Base-by-base conservation (phyloP, 2,113 vertebrate species). In the Pluvianellus socialis region DNA sequence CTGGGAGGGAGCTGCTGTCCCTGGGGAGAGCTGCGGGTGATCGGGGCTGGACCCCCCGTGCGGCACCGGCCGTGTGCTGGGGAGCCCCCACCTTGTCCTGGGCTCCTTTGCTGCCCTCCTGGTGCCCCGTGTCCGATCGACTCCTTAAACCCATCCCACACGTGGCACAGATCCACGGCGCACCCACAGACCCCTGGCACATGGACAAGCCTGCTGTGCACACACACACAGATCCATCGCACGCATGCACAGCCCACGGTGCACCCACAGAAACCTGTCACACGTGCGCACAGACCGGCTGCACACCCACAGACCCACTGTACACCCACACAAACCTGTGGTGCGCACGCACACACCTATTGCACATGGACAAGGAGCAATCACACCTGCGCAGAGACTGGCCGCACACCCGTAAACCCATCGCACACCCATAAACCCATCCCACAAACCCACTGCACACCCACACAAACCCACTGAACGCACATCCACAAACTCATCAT, bases 91-190 rank as follows among this genome's bases (percentile, higher is more conserved):
- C n/a, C 20, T 47, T 1, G 1, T 26, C 28, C 28, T 0, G 2
- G 49, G 45, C 50, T 27, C 35, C 11, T 87, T 52, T 10, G 22
- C 44, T n/a, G 49, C 32, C 12, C 49, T 49, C 53, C 52, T 0
- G 3, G 38, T 38, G 52, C 11, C 23, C 26, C 0, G 2, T 0
- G 6, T 40, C 52, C 4, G 0, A 28, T 3, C 1, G 0, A 5
- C 20, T 8, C 88, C 63, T 80, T 24, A 52, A 81, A 84, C n/a
- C 50, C 80, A n/a, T 3, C 27, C 3, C 6, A 8, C 0, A 2
- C 0, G 4, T 38, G 30, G 19, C 77, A 49, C 33, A 61, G 42
- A 58, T 11, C 47, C 10, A 2, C 1, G 1, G 8, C 7, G 16
- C 65, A 7, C n/a, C 19, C 70, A n/a, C 68, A 28, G 44, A n/a